These are phyloP conservation scores for Anodontia alba DNA, from an alignment of 2,888 invertebrate species.

Conservation along the genomic window DNA sequence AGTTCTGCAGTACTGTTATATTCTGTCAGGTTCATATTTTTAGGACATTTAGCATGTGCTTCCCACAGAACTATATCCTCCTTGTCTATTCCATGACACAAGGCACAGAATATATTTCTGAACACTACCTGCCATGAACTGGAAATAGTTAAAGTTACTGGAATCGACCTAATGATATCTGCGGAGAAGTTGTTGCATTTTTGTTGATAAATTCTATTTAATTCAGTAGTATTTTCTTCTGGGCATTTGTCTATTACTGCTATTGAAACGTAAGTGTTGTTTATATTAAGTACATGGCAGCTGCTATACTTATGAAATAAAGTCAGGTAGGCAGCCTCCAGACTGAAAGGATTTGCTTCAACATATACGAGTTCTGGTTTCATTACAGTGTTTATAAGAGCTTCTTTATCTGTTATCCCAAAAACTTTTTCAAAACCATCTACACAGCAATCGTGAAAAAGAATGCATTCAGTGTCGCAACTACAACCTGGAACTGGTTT, in stretches of 20 bases:
- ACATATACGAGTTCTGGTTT: background rate
- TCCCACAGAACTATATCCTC: slow-evolving; percentile 13
- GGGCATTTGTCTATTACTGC: slow-evolving; percentile 11
- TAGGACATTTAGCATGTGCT: background rate
- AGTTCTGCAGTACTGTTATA: too few relatives aligned
- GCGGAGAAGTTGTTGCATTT: background rate
- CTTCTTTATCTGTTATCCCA: background rate
- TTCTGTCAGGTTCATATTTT: background rate
- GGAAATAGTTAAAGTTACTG: background rate
- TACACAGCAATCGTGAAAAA: slow-evolving; percentile 9
- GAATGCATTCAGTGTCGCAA: slow-evolving; percentile 5
- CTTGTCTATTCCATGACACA: slow-evolving; percentile 5
- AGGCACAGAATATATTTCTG: slow-evolving; percentile 8
- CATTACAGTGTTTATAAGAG: background rate
- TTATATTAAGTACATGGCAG: background rate
- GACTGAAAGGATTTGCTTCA: background rate
- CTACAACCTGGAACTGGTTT: background rate
- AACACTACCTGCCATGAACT: slow-evolving; percentile 4
- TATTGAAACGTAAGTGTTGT: background rate
- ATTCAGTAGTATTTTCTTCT: background rate
- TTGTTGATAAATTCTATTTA: background rate
- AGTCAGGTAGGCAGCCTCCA: background rate
- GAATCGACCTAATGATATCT: background rate
- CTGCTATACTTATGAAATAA: background rate
- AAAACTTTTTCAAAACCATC: background rate